phyloP scores from a whole-genome alignment of 1,140 invertebrate species.

The Chironomus tepperi region DNA sequence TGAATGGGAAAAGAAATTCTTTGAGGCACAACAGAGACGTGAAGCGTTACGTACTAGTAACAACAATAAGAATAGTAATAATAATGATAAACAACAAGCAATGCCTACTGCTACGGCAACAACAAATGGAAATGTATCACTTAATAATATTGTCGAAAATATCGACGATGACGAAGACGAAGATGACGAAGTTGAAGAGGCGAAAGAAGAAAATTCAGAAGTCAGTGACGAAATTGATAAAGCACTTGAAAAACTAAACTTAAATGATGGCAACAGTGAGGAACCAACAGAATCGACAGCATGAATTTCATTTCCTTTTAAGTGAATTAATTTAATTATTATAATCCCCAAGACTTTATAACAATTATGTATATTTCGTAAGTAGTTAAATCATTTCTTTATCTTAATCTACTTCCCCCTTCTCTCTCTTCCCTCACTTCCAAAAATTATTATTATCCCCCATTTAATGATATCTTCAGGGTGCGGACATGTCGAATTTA shows the following conservation, averaged over 20 bases:
- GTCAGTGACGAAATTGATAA: not conserved
- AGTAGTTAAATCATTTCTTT: not conserved
- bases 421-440: not conserved
- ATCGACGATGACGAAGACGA: conserved; percentile 26
- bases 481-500: too few species aligned
- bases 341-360: not conserved
- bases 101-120: not conserved
- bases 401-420: not conserved
- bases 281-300: not conserved
- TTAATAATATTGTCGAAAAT: conserved; percentile 25
- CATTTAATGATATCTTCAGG: too few species aligned
- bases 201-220: conserved; percentile 19
- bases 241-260: not conserved
- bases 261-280: conserved; percentile 4
- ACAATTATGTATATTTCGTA: not conserved
- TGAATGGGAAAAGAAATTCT: conserved; percentile 35
- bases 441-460: too few species aligned
- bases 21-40: conserved; percentile 18
- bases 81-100: not conserved
- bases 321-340: not conserved
- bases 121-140: conserved; percentile 26
- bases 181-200: not conserved
- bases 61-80: not conserved
- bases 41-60: not conserved
- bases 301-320: not conserved